Evolutionary conservation across 2,888 invertebrate species (phyloP), one percentile per base, ranked within the genome.

Genomic region (Prostheceraeus crozeri): DNA sequence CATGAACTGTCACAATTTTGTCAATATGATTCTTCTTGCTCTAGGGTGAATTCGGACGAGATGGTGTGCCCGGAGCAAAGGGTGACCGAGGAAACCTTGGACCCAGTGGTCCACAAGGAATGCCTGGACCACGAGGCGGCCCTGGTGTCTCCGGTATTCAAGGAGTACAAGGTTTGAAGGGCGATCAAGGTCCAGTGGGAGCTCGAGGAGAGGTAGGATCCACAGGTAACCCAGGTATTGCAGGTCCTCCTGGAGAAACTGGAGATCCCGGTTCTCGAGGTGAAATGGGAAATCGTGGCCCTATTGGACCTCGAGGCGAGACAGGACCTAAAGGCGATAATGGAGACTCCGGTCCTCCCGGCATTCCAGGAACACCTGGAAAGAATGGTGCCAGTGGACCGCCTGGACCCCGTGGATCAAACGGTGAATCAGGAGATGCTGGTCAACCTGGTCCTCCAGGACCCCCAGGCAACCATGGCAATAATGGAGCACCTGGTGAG

Each of bases 261-360:
- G 61, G 61, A 6, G 19, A 16, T 10, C 52, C 33, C 6, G 61
- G 61, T 11, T 23, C 48, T 36, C 58, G 52, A 3, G 61, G 61
- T 14, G 3, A 10, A 6, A 25, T 11, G 27, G 61, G 61, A 2
- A 35, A 33, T 16, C 16, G 27, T 1, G 61, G 61, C 2, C 11
- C 33, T 33, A 19, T 33, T 6, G 62, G 62, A 19, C 30, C 40
- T 6, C 45, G 14, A 33, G 62, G 62, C 1, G 25, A 11, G 14
- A 4, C 36, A 14, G 60, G 60, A 14, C 45, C 6, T 8, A 21
- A 25, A 54, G 59, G 59, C 6, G 31, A 54, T 40, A 52, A 23
- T 30, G 60, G n/a, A n/a, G n/a, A n/a, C n/a, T n/a, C n/a, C n/a
- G n/a, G n/a, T n/a, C n/a, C n/a, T n/a, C n/a, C n/a, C n/a, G n/a